Base-by-base conservation (phyloP, 1,140 invertebrate genomes). In the Diorhabda carinulata region DNA sequence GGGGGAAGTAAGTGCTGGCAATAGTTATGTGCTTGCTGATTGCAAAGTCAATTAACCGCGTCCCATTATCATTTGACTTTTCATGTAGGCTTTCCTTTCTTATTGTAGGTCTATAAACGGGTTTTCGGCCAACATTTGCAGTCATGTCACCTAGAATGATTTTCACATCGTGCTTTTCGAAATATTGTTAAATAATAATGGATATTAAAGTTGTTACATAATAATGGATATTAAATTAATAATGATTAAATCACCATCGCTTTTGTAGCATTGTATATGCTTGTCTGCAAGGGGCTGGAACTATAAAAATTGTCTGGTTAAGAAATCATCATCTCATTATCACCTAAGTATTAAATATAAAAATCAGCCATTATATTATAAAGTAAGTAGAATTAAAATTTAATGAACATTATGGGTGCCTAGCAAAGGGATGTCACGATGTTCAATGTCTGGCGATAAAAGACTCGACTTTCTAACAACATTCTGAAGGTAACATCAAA, bases 311-410 rank as follows among this genome's bases (percentile, higher is more conserved):
- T 67, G 70, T 72, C 72, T 61, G 72, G 64, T 66, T 72, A 72
- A 65, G 68, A 47, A 63, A 74, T 73, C 69, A 71, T 67, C 57
- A 43, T 71, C 64, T 64, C 44, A 68, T 73, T 66, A 52, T 47
- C 25, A 40, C 60, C 63, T 52, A 64, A 73, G 56, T 45, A 73
- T 41, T 5, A 72, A 68, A 71, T 73, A 72, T 69, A 72, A 25
- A 25, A 25, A 25, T 25, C 25, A 25, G 25, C 25, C 2, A 1
- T 25, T 25, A 25, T 25, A 25, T 41, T 74, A 67, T 72, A 72
- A 74, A 64, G 70, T 64, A 72, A 73, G 70, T 74, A 72, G 1
- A 75, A 68, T 73, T 75, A 70, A 56, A 70, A 68, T 69, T 73
- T 71, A 60, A 71, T 71, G 64, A 61, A 73, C 52, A 64, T 73